Evolutionary conservation across 2,888 invertebrate species (phyloP).

Genomic region (Drosophila engyochracea): DNA sequence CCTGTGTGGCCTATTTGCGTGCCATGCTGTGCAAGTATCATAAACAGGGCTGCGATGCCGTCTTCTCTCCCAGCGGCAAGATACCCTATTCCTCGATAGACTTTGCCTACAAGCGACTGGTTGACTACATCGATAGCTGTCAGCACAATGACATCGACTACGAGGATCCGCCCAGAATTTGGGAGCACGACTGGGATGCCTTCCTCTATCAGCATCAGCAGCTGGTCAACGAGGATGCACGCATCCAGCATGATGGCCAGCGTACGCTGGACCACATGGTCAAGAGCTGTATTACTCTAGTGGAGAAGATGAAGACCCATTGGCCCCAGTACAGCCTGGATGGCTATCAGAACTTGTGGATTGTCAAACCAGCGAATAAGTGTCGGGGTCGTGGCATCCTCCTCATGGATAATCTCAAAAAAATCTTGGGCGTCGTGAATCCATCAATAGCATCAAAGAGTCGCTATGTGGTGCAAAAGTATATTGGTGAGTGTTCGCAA

Average conservation of each 20-base stretch:
- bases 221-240: conserved; percentile 88
- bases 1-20: conserved; percentile 93
- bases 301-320: conserved; percentile 89
- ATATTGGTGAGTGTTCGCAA: conserved; percentile 90
- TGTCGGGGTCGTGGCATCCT: conserved; percentile 96
- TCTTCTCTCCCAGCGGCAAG: conserved; percentile 88
- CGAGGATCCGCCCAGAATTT: conserved; percentile 87
- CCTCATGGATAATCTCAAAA: conserved; percentile 93
- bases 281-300: conserved; percentile 87
- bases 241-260: conserved; percentile 85
- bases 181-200: conserved; percentile 96
- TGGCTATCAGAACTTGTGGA: conserved; percentile 96
- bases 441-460: conserved; percentile 89
- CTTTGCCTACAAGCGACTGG: conserved; percentile 92
- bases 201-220: conserved; percentile 91
- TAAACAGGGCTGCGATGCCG: conserved; percentile 86
- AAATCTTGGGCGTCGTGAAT: conserved; percentile 91
- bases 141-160: conserved; percentile 91
- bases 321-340: conserved; percentile 95
- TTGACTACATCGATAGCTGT: conserved; percentile 90
- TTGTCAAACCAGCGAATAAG: conserved; percentile 97
- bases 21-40: conserved; percentile 89
- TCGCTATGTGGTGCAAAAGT: conserved; percentile 97
- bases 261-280: conserved; percentile 76
- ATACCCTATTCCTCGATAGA: conserved; percentile 91